Evolutionary conservation across 2,888 invertebrate species (phyloP), one percentile per base, ranked within the genome.

Genomic region (Campaea margaritaria): DNA sequence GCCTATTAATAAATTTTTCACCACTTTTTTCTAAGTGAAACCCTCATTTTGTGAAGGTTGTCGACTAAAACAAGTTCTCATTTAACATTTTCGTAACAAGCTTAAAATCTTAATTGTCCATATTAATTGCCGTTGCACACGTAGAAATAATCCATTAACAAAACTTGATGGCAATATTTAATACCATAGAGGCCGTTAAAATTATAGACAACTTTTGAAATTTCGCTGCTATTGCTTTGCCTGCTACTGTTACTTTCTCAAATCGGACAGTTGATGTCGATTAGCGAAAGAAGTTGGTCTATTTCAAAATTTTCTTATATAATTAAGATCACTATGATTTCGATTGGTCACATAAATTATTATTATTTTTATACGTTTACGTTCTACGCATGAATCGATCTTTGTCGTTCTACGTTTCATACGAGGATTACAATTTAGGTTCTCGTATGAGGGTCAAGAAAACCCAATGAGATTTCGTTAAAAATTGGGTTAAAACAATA

Each of bases 71-170:
- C 64, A 44, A 43, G 58, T 60, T 64, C 51, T 59, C 31, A 13
- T 49, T 50, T 59, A 47, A 48, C 21, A 36, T 16, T 68, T 68
- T 65, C 48, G 50, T 60, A 53, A 68, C 62, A 38, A 60, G 46
- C 59, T 58, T 58, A 48, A 48, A 13, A 47, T 63, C 45, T 65
- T 64, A 65, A 62, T 51, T 48, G 57, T 41, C 41, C 47, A 34
- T 31, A 57, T 63, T 55, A 62, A 65, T 68, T 62, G 58, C 53
- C 52, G 21, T 47, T 44, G 34, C 42, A 58, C 64, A 48, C 58
- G 58, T 59, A 48, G 31, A 54, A 56, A 58, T 57, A 51, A 50
- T 56, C 60, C 58, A 60, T 63, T 58, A 59, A 39, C 13, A 34
- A 34, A 49, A 38, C 41, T 59, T 49, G 50, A 55, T 51, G 43